phyloP scores from a whole-genome alignment of 2,888 invertebrate genomes.

The Chymomyza fuscimana region DNA sequence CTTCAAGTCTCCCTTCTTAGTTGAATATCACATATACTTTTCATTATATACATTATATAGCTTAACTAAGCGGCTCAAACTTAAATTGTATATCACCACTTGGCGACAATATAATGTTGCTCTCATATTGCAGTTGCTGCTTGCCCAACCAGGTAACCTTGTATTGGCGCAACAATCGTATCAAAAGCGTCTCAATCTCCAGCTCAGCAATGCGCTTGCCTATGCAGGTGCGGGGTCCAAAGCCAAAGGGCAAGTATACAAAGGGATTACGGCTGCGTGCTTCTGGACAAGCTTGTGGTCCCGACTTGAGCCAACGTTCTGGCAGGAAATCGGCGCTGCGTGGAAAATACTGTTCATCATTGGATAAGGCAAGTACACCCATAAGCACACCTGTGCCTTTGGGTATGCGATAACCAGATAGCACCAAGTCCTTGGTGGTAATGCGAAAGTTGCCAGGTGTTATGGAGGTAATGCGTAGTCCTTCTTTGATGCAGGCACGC shows the following conservation, averaged over 20 bases:
- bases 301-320: slow-evolving; percentile 85
- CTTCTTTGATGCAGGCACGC: slow-evolving; percentile 88
- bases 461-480: slow-evolving; percentile 84
- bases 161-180: slow-evolving; percentile 77
- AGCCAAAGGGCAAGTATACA: slow-evolving; percentile 84
- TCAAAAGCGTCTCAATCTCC: slow-evolving; percentile 83
- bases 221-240: slow-evolving; percentile 86
- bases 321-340: slow-evolving; percentile 85
- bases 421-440: slow-evolving; percentile 82
- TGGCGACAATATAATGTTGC: slow-evolving; percentile 75
- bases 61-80: slow-evolving; percentile 58
- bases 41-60: background rate
- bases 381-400: slow-evolving; percentile 86
- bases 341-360: slow-evolving; percentile 84
- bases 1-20: too few species aligned
- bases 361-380: slow-evolving; percentile 83
- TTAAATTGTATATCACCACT: slow-evolving; percentile 77
- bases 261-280: slow-evolving; percentile 68
- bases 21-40: too few species aligned
- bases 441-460: slow-evolving; percentile 83
- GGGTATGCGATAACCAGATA: slow-evolving; percentile 85
- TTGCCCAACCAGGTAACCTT: slow-evolving; percentile 63
- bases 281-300: slow-evolving; percentile 52
- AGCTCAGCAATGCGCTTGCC: slow-evolving; percentile 88
- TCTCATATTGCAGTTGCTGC: slow-evolving; percentile 64